phyloP scores from a whole-genome alignment of 2,113 vertebrate species.

The Scomber colias region DNA sequence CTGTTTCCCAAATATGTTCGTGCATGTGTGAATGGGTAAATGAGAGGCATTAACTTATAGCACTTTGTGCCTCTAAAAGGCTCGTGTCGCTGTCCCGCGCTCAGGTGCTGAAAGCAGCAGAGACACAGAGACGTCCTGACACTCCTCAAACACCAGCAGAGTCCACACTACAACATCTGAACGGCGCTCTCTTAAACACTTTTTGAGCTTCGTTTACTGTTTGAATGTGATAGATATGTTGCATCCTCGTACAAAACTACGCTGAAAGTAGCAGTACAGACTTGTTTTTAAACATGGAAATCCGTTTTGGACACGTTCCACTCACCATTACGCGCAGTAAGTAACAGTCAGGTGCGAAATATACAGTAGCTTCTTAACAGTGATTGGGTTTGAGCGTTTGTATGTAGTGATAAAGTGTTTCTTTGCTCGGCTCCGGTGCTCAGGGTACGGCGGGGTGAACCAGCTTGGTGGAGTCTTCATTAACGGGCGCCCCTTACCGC shows the following conservation, averaged over 20 bases:
- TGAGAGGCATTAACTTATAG: no score
- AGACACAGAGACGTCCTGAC: not conserved
- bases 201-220: not conserved
- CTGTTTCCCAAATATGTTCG: no score
- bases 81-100: constrained; percentile 7
- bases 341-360: constrained; percentile 7
- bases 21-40: no score
- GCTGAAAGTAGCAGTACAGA: not conserved
- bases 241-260: not conserved
- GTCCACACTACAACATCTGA: not conserved
- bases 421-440: not conserved
- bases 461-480: constrained; percentile 76
- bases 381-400: no score
- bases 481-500: constrained; percentile 72
- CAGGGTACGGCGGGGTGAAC: constrained; percentile 67
- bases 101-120: constrained; percentile 21
- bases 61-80: not conserved
- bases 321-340: constrained; percentile 61
- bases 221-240: not conserved
- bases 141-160: not conserved
- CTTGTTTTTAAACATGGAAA: constrained; percentile 52
- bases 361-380: no score
- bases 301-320: constrained; percentile 45
- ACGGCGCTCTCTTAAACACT: not conserved
- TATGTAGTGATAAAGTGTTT: not conserved